A percentile compares a stretch with the other conserved stretches of the same genome.
Evolutionary conservation across 2,888 invertebrate species (phyloP).

Genomic region (Gymnosoma rotundatum): DNA sequence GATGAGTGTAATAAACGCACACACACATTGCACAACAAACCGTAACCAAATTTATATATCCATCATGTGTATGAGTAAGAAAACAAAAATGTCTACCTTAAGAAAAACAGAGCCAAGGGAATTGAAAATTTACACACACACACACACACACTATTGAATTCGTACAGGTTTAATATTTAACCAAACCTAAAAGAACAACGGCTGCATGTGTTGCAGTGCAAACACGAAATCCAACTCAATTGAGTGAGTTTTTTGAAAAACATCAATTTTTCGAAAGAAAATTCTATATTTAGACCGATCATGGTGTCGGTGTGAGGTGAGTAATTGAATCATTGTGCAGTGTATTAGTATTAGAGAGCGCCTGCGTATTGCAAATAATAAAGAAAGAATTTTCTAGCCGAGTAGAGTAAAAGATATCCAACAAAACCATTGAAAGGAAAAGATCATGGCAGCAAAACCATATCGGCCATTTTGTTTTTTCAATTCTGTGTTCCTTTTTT

Average conservation of each 20-base stretch:
- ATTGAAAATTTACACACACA: slow-evolving; percentile 35
- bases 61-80: background rate
- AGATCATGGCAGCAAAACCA: slow-evolving; percentile 40
- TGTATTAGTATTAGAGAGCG: slow-evolving; percentile 49
- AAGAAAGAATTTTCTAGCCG: background rate
- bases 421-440: background rate
- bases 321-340: slow-evolving; percentile 11
- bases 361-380: slow-evolving; percentile 49
- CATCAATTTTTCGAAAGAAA: slow-evolving; percentile 7
- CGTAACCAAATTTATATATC: background rate
- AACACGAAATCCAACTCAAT: background rate
- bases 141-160: slow-evolving; percentile 30
- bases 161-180: slow-evolving; percentile 27
- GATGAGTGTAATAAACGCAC: slow-evolving; percentile 9
- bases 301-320: slow-evolving; percentile 42
- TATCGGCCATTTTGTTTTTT: slow-evolving; percentile 67
- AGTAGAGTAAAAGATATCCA: background rate
- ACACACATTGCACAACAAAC: background rate
- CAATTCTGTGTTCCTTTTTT: slow-evolving; percentile 6
- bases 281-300: slow-evolving; percentile 68
- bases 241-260: slow-evolving; percentile 54
- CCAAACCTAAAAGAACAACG: slow-evolving; percentile 14
- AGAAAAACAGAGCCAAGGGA: slow-evolving; percentile 42
- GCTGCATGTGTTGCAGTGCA: background rate
- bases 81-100: slow-evolving; percentile 40